These are phyloP conservation scores for Anarhynchus alexandrinus DNA, from an alignment of 2,113 vertebrate species.

Conservation along the genomic window DNA sequence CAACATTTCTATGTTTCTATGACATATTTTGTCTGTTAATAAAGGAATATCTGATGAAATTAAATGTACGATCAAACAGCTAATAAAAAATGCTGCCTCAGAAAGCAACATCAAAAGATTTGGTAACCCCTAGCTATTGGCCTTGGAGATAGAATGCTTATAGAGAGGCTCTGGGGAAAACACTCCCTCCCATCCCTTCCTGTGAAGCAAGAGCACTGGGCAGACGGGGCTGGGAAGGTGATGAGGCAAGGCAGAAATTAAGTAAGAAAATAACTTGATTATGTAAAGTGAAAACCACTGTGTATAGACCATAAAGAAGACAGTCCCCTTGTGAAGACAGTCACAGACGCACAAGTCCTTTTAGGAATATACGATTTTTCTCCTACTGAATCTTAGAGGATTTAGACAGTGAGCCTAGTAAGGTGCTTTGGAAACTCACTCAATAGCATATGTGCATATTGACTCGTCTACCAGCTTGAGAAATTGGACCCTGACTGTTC, in stretches of 20 bases:
- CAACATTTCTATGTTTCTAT: background rate
- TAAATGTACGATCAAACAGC: background rate
- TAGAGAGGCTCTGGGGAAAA: background rate
- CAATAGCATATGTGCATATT: background rate
- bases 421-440: background rate
- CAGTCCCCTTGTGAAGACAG: background rate
- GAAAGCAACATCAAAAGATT: background rate
- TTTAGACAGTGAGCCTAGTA: background rate
- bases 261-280: background rate
- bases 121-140: background rate
- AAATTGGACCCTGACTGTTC: constrained; percentile 22
- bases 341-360: background rate
- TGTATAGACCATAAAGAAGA: background rate
- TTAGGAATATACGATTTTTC: background rate
- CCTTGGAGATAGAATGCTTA: background rate
- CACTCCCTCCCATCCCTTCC: background rate
- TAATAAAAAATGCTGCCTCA: background rate
- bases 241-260: background rate
- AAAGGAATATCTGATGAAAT: background rate
- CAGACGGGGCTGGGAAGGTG: background rate
- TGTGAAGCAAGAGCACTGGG: background rate
- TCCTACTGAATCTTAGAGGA: background rate
- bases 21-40: background rate
- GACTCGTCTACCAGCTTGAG: constrained; percentile 29
- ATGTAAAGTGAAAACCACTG: background rate